These are phyloP conservation scores for Zaprionus tsacasi DNA, from an alignment of 1,140 invertebrate genomes.

Conservation along the genomic window DNA sequence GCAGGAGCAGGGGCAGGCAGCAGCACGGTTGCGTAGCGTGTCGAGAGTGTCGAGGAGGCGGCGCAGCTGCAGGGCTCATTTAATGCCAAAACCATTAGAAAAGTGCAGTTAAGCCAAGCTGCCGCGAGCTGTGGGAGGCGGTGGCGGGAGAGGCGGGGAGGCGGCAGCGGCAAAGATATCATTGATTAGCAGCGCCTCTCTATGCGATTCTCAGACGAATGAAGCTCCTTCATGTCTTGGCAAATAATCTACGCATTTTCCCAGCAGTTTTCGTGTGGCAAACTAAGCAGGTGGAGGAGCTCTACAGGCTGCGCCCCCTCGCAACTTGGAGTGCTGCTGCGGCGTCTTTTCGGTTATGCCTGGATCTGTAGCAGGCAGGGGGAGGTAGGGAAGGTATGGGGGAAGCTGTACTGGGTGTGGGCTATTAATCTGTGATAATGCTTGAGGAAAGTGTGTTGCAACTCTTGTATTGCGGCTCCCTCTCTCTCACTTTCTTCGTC, in stretches of 20 bases:
- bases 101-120: conserved; percentile 20
- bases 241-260: too few relatives aligned
- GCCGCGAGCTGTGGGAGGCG: not conserved
- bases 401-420: not conserved
- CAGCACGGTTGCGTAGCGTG: not conserved
- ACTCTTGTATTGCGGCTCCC: not conserved
- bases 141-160: not conserved
- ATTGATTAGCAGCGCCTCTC: conserved; percentile 32
- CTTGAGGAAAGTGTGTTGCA: not conserved
- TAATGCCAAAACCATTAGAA: conserved; percentile 27
- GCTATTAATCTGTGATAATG: not conserved
- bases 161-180: conserved; percentile 17
- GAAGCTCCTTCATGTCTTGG: too few relatives aligned
- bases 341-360: too few relatives aligned
- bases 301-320: too few relatives aligned
- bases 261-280: too few relatives aligned
- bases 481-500: too few relatives aligned
- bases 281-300: too few relatives aligned
- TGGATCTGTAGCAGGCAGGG: not conserved
- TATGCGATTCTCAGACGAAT: not conserved
- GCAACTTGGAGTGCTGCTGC: too few relatives aligned
- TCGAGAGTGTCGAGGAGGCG: not conserved
- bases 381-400: too few relatives aligned
- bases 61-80: conserved; percentile 33
- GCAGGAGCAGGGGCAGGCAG: not conserved